Conservation (phyloP, 1,140 invertebrate genomes). For the Tetramorium simillimum region DNA sequence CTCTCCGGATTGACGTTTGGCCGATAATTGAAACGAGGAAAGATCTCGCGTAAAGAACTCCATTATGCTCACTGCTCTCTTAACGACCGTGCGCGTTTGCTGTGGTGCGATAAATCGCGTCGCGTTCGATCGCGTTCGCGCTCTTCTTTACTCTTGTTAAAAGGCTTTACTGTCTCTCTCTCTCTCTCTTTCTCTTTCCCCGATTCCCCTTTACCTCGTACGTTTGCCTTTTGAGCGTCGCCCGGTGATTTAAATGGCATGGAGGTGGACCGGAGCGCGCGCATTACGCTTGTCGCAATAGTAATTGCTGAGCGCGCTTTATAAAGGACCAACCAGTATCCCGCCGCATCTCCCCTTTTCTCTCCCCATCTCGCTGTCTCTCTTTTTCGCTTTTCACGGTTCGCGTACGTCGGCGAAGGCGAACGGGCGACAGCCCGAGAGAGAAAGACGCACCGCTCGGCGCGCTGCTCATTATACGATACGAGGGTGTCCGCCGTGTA, state of each 20-base stretch:
- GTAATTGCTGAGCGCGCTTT: constrained; percentile 62
- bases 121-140: constrained; percentile 20
- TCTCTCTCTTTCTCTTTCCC: not conserved
- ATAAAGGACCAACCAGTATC: constrained; percentile 18
- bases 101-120: constrained; percentile 42
- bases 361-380: constrained; percentile 5
- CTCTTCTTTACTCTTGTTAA: constrained; percentile 12
- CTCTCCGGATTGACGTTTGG: constrained; percentile 2
- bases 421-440: not conserved
- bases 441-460: not conserved
- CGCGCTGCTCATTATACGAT: constrained; percentile 51
- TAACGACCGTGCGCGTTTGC: not conserved
- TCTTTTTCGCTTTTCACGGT: constrained; percentile 43
- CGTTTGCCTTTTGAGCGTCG: constrained; percentile 56
- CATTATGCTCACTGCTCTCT: constrained; percentile 1
- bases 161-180: not conserved
- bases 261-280: constrained; percentile 25
- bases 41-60: constrained; percentile 4
- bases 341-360: constrained; percentile 10
- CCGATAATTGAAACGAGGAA: not conserved
- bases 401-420: constrained; percentile 1
- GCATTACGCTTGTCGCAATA: constrained; percentile 60
- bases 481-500: constrained; percentile 46
- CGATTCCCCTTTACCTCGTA: constrained; percentile 7
- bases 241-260: constrained; percentile 45